Conservation (phyloP, 53 echinoderm and acorn worm species). For the Crossaster papposus region DNA sequence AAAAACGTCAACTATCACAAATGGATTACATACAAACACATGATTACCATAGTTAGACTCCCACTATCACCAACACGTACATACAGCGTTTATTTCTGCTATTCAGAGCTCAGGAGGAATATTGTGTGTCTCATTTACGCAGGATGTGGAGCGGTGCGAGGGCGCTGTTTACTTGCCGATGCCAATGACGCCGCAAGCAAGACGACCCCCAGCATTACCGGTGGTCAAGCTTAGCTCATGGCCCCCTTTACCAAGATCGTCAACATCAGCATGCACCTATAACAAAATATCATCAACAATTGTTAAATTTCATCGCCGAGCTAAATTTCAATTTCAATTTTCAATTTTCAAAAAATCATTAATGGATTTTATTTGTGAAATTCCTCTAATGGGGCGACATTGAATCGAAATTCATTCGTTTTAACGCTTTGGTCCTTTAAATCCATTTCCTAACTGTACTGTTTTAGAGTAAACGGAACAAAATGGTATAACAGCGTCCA, state of each 20-base stretch:
- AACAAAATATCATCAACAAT: too few species aligned
- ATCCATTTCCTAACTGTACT: too few species aligned
- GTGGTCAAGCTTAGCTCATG: slow-evolving; percentile 78
- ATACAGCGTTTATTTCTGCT: neutral
- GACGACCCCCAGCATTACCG: slow-evolving; percentile 85
- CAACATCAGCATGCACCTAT: slow-evolving; percentile 82
- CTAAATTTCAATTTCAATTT: too few species aligned
- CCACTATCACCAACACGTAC: neutral
- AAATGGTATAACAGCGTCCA: too few species aligned
- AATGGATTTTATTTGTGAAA: too few species aligned
- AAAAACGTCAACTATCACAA: neutral
- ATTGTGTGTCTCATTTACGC: neutral
- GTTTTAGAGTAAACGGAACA: too few species aligned
- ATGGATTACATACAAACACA: neutral
- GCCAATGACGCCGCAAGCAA: slow-evolving; percentile 95
- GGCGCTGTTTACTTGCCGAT: slow-evolving; percentile 69
- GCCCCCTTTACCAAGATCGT: slow-evolving; percentile 91
- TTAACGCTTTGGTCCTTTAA: too few species aligned
- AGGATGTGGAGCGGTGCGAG: neutral
- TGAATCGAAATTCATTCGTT: too few species aligned
- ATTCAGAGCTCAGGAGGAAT: neutral
- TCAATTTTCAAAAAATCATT: too few species aligned
- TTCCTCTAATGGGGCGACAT: too few species aligned
- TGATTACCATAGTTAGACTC: neutral
- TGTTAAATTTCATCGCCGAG: too few species aligned